A percentile compares a stretch with the other conserved stretches of the same genome.
Conservation (phyloP, 2,113 vertebrate species). For the Ceratotherium simum region DNA sequence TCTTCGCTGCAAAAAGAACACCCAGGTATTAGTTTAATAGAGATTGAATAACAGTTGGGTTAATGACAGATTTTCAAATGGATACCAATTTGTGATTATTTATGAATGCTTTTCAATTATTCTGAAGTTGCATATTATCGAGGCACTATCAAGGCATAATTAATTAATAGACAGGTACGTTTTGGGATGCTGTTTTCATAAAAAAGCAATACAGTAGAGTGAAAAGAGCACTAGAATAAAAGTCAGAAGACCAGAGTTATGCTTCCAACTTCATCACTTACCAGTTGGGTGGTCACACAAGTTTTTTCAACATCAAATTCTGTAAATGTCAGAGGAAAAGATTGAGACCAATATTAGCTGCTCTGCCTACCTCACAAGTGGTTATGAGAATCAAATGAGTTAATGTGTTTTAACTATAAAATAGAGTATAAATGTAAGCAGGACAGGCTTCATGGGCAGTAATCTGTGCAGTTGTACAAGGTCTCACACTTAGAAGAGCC, state of each 20-base stretch:
- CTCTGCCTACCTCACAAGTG: background rate
- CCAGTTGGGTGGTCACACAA: background rate
- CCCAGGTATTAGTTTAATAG: background rate
- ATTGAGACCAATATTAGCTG: background rate
- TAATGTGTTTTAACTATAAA: background rate
- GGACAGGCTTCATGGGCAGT: background rate
- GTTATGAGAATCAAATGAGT: background rate
- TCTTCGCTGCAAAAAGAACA: background rate
- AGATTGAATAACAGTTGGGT: background rate
- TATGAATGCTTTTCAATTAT: background rate
- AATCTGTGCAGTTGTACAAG: background rate
- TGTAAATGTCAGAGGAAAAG: background rate
- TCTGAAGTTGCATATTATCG: background rate
- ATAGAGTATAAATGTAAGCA: background rate
- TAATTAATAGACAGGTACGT: background rate
- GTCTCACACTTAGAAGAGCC: background rate
- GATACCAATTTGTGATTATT: background rate
- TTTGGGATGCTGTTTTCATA: background rate
- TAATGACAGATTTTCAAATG: conserved; percentile 12
- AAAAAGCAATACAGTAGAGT: background rate
- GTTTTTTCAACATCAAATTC: background rate
- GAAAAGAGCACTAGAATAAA: background rate
- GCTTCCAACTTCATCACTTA: background rate
- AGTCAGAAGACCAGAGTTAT: background rate
- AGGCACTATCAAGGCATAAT: background rate